Conservation (phyloP, 1,140 invertebrate species). For the Papilio polyxenes region DNA sequence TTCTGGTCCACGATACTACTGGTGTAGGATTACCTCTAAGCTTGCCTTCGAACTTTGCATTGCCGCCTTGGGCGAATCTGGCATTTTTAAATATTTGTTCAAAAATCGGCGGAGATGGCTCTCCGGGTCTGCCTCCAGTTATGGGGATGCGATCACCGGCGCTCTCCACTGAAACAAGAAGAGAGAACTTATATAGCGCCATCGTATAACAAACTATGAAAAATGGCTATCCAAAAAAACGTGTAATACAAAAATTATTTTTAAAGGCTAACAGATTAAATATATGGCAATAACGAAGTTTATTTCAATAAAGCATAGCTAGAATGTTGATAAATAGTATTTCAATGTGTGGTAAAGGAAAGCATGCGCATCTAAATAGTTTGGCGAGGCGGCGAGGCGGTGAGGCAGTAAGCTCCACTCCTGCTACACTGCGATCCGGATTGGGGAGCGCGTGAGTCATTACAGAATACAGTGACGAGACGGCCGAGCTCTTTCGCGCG, state of each 20-base stretch:
- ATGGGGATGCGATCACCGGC: conserved; percentile 74
- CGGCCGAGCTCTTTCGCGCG: conserved; percentile 59
- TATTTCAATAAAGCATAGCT: not conserved
- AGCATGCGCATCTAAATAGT: conserved; percentile 31
- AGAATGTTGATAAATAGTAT: conserved; percentile 14
- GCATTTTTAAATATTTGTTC: conserved; percentile 96
- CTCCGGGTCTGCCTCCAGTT: conserved; percentile 81
- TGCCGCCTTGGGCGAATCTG: conserved; percentile 95
- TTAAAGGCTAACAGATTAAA: not conserved
- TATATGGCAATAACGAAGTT: not conserved
- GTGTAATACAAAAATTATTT: not conserved
- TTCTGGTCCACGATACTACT: conserved; percentile 95
- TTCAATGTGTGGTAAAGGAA: conserved; percentile 18
- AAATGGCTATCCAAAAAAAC: not conserved
- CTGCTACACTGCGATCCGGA: conserved; percentile 49
- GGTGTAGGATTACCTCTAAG: conserved; percentile 96
- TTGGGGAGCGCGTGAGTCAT: conserved; percentile 59
- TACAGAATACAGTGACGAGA: conserved; percentile 48
- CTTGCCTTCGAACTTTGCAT: conserved; percentile 95
- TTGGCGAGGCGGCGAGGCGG: not conserved
- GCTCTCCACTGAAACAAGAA: conserved; percentile 78
- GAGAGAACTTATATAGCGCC: conserved; percentile 37
- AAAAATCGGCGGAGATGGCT: conserved; percentile 93
- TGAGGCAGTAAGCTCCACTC: conserved; percentile 38
- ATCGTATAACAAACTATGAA: not conserved